These are phyloP conservation scores for Limnodromus scolopaceus DNA, from an alignment of 2,797 vertebrate genomes.

Conservation along the genomic window DNA sequence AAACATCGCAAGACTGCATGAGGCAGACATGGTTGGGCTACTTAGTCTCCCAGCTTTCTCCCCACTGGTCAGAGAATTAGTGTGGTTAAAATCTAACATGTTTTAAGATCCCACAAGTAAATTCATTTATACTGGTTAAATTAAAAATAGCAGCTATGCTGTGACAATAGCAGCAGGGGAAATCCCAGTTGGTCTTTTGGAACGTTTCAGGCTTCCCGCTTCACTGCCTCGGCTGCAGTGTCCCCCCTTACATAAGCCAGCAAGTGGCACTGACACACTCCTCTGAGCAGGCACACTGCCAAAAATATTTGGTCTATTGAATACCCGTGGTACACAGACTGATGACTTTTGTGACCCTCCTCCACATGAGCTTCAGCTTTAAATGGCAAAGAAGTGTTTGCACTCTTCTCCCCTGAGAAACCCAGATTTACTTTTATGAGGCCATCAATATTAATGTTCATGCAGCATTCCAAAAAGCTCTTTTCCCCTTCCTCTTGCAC, in stretches of 20 bases:
- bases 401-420: slow-evolving; percentile 4
- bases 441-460: neutral
- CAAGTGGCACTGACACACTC: neutral
- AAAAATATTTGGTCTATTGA: slow-evolving; percentile 7
- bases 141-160: slow-evolving; percentile 51
- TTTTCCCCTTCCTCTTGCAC: neutral
- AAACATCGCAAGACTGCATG: neutral
- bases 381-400: neutral
- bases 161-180: slow-evolving; percentile 10
- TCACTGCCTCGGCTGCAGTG: slow-evolving; percentile 2
- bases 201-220: slow-evolving; percentile 26
- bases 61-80: neutral
- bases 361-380: slow-evolving; percentile 7
- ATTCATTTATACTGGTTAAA: slow-evolving; percentile 32
- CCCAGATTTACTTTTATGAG: neutral
- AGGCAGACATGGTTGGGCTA: neutral
- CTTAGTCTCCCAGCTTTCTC: neutral
- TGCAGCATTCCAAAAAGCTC: neutral
- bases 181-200: slow-evolving; percentile 44
- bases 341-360: neutral
- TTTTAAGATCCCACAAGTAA: slow-evolving; percentile 11
- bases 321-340: neutral
- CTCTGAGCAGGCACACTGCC: neutral
- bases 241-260: slow-evolving; percentile 32
- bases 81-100: neutral